Evolutionary conservation across 1,140 invertebrate species (phyloP).

Genomic region (Globodera rostochiensis): DNA sequence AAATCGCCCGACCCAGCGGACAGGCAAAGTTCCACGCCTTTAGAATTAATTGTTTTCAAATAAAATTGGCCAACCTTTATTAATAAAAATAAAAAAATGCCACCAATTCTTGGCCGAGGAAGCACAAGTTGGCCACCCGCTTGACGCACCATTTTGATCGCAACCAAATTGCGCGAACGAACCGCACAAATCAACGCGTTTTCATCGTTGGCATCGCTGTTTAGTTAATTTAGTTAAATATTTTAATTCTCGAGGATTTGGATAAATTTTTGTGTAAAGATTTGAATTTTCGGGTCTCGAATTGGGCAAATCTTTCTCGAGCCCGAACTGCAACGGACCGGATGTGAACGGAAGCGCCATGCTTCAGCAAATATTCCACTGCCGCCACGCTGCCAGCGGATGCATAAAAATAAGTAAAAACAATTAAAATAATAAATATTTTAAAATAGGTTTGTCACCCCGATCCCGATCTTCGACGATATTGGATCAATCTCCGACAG

Average conservation of each 20-base stretch:
- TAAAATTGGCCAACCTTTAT: not conserved
- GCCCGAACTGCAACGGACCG: conserved; percentile 36
- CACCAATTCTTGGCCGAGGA: conserved; percentile 48
- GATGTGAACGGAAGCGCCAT: conserved; percentile 81
- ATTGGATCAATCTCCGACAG: no score
- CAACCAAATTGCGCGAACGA: conserved; percentile 51
- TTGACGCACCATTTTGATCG: conserved; percentile 50
- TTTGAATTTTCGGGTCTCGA: no score
- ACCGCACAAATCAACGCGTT: conserved; percentile 59
- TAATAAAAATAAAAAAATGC: not conserved
- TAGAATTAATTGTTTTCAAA: not conserved
- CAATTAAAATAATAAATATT: no score
- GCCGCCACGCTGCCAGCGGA: conserved; percentile 74
- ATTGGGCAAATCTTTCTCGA: no score
- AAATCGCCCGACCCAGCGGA: conserved; percentile 56
- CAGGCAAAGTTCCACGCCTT: conserved; percentile 63
- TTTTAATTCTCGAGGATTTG: no score
- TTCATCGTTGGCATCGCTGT: conserved; percentile 58
- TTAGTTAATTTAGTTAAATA: no score
- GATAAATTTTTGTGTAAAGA: no score
- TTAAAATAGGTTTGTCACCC: no score
- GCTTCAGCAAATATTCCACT: conserved; percentile 76
- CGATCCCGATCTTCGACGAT: no score
- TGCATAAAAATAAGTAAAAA: conserved; percentile 63
- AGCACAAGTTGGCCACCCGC: conserved; percentile 56